Evolutionary conservation across 1,140 invertebrate genomes (phyloP).

Genomic region (Hermetia illucens): DNA sequence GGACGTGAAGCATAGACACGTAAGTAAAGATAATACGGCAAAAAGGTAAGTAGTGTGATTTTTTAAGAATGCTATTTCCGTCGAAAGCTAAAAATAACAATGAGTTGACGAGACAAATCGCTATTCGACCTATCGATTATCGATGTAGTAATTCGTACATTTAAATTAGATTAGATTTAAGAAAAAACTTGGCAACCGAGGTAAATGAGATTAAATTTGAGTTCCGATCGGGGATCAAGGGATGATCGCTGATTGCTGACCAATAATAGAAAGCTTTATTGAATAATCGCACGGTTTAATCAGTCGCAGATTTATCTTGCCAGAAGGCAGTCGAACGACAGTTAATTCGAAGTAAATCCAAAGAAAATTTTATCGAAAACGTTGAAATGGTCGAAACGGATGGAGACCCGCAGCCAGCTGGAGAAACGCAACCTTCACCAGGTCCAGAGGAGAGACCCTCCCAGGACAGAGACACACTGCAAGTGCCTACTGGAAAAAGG

Average conservation of each 20-base stretch:
- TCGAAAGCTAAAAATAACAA: too few relatives aligned
- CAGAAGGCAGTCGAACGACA: slow-evolving; percentile 5
- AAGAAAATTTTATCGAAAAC: slow-evolving; percentile 5
- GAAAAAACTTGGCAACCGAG: background rate
- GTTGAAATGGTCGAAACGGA: slow-evolving; percentile 27
- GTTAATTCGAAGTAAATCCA: slow-evolving; percentile 7
- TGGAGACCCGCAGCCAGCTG: slow-evolving; percentile 19
- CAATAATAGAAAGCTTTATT: slow-evolving; percentile 1
- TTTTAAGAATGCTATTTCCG: too few relatives aligned
- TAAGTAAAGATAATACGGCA: too few relatives aligned
- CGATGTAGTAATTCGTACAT: too few relatives aligned
- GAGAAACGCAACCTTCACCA: slow-evolving; percentile 13
- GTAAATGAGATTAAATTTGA: background rate
- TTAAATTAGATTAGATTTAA: too few relatives aligned
- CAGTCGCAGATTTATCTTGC: slow-evolving; percentile 9
- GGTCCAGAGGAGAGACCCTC: slow-evolving; percentile 16
- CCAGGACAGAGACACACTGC: slow-evolving; percentile 17
- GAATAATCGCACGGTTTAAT: slow-evolving; percentile 1
- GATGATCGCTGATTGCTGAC: slow-evolving; percentile 3
- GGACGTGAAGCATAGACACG: too few relatives aligned
- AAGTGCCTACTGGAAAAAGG: slow-evolving; percentile 23
- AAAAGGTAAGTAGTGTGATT: too few relatives aligned
- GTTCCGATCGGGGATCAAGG: background rate
- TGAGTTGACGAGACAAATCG: too few relatives aligned
- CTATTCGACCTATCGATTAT: too few relatives aligned